Base-by-base conservation (phyloP, 2,797 vertebrate species). In the Manis crassicaudata region DNA sequence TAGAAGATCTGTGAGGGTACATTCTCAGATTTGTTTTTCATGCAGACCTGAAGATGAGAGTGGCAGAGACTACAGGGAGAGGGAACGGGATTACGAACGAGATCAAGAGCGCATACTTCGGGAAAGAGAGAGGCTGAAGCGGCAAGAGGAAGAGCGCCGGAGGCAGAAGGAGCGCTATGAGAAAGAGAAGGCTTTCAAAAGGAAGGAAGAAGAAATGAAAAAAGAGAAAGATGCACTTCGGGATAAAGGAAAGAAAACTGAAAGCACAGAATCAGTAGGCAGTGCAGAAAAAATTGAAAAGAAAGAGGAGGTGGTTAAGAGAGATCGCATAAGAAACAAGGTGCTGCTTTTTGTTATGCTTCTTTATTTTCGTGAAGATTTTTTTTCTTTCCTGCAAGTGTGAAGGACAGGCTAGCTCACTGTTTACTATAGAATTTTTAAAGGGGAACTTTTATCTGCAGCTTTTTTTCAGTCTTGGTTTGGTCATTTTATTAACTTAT, bases 271-370 rank as follows among this genome's bases (percentile, higher is more conserved):
- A 76, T 98, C 98, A 58, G 95, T 98, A 54, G 94, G 96, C 95
- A 98, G 97, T 92, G 88, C 0, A 12, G 99, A 99, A 95, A 99
- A 99, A 98, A 95, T 97, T 0, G 98, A 98, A 96, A 99, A 98
- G 98, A 99, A 99, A 97, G 99, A 99, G 3, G 99, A 99, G 37
- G 97, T 98, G 79, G 90, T 98, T 92, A 99, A 99, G 98, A 99
- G 99, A 98, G 99, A 99, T 97, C 99, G 99, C 54, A 99, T 99
- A 95, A 98, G 99, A 97, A 99, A 99, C 98, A 99, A 99, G 99
- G 99, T 99, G 97, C 97, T 97, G 94, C 67, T 94, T 98, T 97
- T 98, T 58, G 79, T 97, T 95, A 76, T 88, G 94, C 95, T 94
- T 96, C 23, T 96, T 86, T 95, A 14, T 73, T 98, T 76, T 95